A percentile compares a stretch with the other conserved stretches of the same genome.
phyloP scores from a whole-genome alignment of 2,797 vertebrate species.

The Helicolenus hilgendorfi region DNA sequence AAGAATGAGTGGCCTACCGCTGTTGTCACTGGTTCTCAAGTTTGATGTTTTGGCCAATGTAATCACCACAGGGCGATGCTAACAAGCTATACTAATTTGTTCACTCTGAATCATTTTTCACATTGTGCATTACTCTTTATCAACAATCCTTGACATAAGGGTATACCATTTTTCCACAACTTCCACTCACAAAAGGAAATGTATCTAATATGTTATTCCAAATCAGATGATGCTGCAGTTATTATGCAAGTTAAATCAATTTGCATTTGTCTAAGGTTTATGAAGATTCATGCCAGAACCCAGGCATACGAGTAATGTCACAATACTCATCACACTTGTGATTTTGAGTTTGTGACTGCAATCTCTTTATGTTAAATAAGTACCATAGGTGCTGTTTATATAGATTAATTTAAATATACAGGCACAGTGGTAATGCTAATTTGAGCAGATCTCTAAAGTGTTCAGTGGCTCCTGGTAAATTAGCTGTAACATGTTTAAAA shows the following conservation, averaged over 20 bases:
- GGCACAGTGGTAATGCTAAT: background rate
- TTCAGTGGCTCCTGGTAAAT: background rate
- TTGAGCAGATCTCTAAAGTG: background rate
- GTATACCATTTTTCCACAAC: background rate
- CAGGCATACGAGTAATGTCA: background rate
- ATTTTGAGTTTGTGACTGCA: background rate
- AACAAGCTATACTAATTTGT: slow-evolving; percentile 7
- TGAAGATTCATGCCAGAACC: background rate
- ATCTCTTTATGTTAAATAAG: background rate
- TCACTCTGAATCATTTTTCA: background rate
- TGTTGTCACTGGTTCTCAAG: background rate
- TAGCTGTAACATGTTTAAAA: background rate
- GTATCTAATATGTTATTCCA: background rate
- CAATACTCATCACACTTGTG: background rate
- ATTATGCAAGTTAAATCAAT: background rate
- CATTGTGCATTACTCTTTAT: background rate
- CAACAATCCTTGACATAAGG: background rate
- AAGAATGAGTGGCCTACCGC: background rate
- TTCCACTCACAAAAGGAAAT: background rate
- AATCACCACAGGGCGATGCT: background rate
- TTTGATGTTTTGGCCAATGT: slow-evolving; percentile 22
- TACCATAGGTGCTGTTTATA: background rate
- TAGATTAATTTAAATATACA: background rate
- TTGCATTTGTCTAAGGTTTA: background rate
- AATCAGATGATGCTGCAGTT: background rate